A percentile compares a stretch with the other conserved stretches of the same genome.
Evolutionary conservation across 2,888 invertebrate species (phyloP).

Genomic region (Lithodes maja): DNA sequence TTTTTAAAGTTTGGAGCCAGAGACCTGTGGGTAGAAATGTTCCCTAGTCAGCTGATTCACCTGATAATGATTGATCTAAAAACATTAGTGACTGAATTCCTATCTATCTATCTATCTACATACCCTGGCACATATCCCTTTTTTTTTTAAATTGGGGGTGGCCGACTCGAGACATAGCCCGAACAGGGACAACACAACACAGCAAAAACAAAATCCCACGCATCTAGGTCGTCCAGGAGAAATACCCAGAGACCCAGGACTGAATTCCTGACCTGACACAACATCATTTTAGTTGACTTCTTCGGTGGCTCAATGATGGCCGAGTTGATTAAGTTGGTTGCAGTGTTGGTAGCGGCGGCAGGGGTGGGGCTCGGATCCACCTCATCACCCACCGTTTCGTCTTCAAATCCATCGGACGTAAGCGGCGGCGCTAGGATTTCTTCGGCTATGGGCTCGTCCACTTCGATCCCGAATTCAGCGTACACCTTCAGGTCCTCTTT

Average conservation of each 20-base stretch:
- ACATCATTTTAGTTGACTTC: background rate
- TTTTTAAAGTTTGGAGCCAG: too few relatives aligned
- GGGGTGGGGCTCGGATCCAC: background rate
- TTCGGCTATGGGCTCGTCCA: slow-evolving; percentile 63
- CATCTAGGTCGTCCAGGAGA: background rate
- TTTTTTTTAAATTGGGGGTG: too few relatives aligned
- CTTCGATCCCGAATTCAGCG: slow-evolving; percentile 64
- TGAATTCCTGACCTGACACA: slow-evolving; percentile 49
- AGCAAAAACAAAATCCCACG: background rate
- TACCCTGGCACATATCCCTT: too few relatives aligned
- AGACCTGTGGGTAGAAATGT: too few relatives aligned
- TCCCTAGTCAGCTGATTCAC: too few relatives aligned
- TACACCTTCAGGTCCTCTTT: slow-evolving; percentile 41
- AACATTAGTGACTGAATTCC: too few relatives aligned
- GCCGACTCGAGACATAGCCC: too few relatives aligned
- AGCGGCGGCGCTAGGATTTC: slow-evolving; percentile 40
- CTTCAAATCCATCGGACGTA: background rate
- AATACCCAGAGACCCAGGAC: background rate
- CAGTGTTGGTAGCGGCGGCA: background rate
- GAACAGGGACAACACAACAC: too few relatives aligned
- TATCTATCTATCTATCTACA: too few relatives aligned
- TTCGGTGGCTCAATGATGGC: too few relatives aligned
- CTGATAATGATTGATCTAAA: too few relatives aligned
- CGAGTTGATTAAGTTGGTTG: background rate
- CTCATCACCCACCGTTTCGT: background rate